phyloP scores from a whole-genome alignment of 2,888 invertebrate genomes.

The Leucoptera coffeella region DNA sequence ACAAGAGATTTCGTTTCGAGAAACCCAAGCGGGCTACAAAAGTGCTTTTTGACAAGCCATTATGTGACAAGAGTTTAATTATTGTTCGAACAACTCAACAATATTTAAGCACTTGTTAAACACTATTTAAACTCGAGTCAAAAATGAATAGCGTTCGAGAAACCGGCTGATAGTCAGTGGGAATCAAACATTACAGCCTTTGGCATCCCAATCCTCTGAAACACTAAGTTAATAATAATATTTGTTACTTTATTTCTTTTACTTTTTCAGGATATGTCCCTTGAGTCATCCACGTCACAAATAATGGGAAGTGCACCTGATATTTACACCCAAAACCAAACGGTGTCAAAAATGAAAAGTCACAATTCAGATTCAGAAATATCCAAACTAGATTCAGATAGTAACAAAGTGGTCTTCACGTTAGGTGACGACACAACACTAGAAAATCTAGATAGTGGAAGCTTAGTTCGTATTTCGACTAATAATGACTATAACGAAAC shows the following conservation, averaged over 20 bases:
- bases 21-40: too few relatives aligned
- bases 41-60: too few relatives aligned
- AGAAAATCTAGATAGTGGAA: constrained; percentile 11
- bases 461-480: constrained; percentile 27
- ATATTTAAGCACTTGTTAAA: too few relatives aligned
- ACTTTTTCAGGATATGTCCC: constrained; percentile 28
- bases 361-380: constrained; percentile 39
- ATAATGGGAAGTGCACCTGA: constrained; percentile 46
- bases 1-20: too few relatives aligned
- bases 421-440: constrained; percentile 20
- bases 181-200: too few relatives aligned
- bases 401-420: constrained; percentile 25
- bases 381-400: constrained; percentile 10
- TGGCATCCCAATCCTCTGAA: too few relatives aligned
- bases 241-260: constrained; percentile 1
- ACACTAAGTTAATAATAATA: constrained; percentile 2
- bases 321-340: constrained; percentile 20
- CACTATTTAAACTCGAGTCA: too few relatives aligned
- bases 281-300: constrained; percentile 34
- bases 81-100: too few relatives aligned
- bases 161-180: too few relatives aligned
- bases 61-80: too few relatives aligned
- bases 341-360: constrained; percentile 15
- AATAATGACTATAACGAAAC: constrained; percentile 27
- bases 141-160: too few relatives aligned